Evolutionary conservation across 2,797 vertebrate genomes (phyloP).

Genomic region (Stomatorhinus walkeri): DNA sequence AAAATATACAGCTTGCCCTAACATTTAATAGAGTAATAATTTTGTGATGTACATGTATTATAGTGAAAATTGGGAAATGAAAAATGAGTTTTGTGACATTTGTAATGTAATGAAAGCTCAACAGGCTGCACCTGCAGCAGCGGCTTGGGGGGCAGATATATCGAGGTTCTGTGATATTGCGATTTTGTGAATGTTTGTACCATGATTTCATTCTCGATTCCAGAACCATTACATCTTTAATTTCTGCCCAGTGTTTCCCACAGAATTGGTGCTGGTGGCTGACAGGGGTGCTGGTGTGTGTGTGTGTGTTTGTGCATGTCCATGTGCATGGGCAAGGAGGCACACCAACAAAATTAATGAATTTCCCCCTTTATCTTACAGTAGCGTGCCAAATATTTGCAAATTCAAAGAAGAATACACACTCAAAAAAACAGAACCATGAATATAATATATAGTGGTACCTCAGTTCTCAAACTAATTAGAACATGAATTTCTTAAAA

Average conservation of each 20-base stretch:
- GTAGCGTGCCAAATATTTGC: neutral
- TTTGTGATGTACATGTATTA: neutral
- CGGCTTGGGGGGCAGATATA: neutral
- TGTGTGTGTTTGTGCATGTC: neutral
- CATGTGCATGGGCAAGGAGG: neutral
- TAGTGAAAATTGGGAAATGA: neutral
- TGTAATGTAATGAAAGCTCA: neutral
- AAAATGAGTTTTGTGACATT: neutral
- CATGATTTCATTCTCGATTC: neutral
- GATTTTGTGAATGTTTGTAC: neutral
- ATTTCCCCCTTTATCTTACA: neutral
- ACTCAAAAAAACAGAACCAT: neutral
- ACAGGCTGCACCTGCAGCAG: neutral
- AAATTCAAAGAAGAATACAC: neutral
- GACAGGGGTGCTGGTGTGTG: neutral
- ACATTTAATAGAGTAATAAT: neutral
- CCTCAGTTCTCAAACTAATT: too few species aligned
- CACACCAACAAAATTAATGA: neutral
- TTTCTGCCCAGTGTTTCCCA: neutral
- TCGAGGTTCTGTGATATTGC: neutral
- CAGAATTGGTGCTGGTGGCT: neutral
- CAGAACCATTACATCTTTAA: neutral
- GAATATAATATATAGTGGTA: neutral
- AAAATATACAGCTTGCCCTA: neutral
- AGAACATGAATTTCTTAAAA: too few species aligned